Evolutionary conservation across 2,113 vertebrate genomes (phyloP).

Genomic region (Bujurquina vittata): DNA sequence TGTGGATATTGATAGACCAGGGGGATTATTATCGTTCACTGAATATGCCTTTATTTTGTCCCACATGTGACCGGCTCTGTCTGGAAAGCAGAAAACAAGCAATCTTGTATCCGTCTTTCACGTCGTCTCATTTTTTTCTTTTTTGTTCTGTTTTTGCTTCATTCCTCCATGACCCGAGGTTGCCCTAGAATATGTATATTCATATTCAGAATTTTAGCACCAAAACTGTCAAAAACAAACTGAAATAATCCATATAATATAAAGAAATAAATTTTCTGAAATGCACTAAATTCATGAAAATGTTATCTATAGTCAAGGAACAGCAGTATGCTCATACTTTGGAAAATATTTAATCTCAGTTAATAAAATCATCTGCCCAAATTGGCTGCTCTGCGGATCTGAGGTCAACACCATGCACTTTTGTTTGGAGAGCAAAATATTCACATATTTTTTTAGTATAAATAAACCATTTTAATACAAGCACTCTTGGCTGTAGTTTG

Average conservation of each 20-base stretch:
- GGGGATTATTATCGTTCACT: constrained; percentile 74
- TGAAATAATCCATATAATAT: neutral
- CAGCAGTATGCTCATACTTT: neutral
- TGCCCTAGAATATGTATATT: neutral
- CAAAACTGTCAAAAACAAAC: neutral
- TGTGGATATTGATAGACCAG: constrained; percentile 76
- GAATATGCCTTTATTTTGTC: constrained; percentile 67
- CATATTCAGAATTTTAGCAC: neutral
- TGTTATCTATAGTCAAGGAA: neutral
- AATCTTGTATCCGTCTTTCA: constrained; percentile 25
- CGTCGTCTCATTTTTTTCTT: neutral
- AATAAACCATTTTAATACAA: constrained; percentile 18
- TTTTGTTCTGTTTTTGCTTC: neutral
- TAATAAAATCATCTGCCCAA: constrained; percentile 17
- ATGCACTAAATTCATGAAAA: neutral
- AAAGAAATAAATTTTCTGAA: neutral
- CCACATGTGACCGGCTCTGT: constrained; percentile 55
- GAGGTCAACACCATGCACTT: constrained; percentile 29
- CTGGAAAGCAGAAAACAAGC: constrained; percentile 57
- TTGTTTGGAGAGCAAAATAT: constrained; percentile 7
- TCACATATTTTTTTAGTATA: neutral
- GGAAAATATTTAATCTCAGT: neutral
- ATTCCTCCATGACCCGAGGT: neutral
- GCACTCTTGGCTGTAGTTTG: constrained; percentile 14
- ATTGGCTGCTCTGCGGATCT: constrained; percentile 8